Percentiles rank a stretch among this genome's conserved stretches.
Evolutionary conservation across 2,888 invertebrate genomes (phyloP).

Genomic region (Acleris cristana): DNA sequence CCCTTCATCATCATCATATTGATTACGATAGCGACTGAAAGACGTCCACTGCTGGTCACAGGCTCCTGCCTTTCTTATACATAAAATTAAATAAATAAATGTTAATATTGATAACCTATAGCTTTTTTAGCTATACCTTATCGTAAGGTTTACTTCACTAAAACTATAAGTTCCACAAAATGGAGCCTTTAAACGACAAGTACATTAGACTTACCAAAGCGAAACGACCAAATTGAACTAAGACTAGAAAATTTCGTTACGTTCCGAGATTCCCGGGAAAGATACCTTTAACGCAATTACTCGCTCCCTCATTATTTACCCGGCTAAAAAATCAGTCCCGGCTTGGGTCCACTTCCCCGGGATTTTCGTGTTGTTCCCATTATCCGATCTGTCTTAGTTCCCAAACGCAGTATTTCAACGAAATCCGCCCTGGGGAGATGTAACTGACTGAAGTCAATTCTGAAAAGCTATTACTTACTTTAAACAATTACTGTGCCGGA

Average conservation of each 20-base stretch:
- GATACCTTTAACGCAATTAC: slow-evolving; percentile 14
- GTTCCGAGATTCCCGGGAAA: background rate
- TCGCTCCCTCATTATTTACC: slow-evolving; percentile 18
- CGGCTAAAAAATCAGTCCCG: slow-evolving; percentile 16
- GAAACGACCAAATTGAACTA: slow-evolving; percentile 1
- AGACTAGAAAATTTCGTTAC: slow-evolving; percentile 8
- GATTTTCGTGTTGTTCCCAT: slow-evolving; percentile 40
- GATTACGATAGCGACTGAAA: no score
- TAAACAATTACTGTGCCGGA: slow-evolving; percentile 40
- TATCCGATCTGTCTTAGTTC: slow-evolving; percentile 41
- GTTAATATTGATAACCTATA: no score
- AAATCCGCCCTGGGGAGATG: slow-evolving; percentile 45
- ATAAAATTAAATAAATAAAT: no score
- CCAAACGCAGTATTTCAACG: slow-evolving; percentile 36
- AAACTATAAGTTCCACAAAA: background rate
- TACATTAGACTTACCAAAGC: background rate
- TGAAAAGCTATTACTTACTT: slow-evolving; percentile 44
- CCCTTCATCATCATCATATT: no score
- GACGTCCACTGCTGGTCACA: no score
- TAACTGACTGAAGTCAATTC: slow-evolving; percentile 41
- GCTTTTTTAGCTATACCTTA: no score
- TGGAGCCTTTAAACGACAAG: background rate
- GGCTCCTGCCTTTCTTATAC: no score
- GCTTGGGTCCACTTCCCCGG: background rate
- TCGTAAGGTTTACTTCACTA: no score